Evolutionary conservation across 2,113 vertebrate species (phyloP), one percentile per base, ranked within the genome.

Genomic region (Anoura caudifer): DNA sequence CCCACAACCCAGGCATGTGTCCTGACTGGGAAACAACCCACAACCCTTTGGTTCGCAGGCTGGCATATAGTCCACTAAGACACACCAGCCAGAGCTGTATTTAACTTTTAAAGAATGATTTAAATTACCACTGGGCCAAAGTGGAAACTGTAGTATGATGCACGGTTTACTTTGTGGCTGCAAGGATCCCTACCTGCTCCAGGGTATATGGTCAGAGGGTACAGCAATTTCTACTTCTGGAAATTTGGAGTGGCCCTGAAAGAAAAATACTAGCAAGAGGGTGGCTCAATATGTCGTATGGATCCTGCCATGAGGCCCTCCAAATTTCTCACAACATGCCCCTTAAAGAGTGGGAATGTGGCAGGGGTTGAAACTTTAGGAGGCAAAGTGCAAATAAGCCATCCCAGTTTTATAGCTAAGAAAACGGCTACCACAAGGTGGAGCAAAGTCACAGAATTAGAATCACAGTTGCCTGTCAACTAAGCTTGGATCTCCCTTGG

Each of bases 351-450:
- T 75, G 28, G 26, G 13, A 70, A 4, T 43, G 45, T 33, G 50
- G 36, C 22, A 12, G 20, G 56, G 28, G 26, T 33, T 4, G 20
- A 63, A 67, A 12, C 13, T 17, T 50, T 26, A 26, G 11, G 3
- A 14, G 56, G 13, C 70, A 45, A 36, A 69, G 54, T 5, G 16
- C 43, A 38, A 33, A 61, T 24, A 77, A 77, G 41, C 26, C 7
- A 7, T 31, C 22, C 10, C 22, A 61, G 28, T 61, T 91, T 43
- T 43, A 28, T 3, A 50, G 47, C 31, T 38, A 61, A 63, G 61
- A 50, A 70, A 81, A 90, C 12, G 85, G 80, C 7, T 50, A 10
- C 94, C 94, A 87, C 94, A 83, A 90, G 63, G 87, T 73, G 95
- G 97, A 43, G 92, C 80, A 89, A 81, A 81, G 70, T 63, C 59